Percentiles rank a stretch among this genome's conserved stretches.
phyloP scores from a whole-genome alignment of 2,888 invertebrate species.

The Iphiclides podalirius region DNA sequence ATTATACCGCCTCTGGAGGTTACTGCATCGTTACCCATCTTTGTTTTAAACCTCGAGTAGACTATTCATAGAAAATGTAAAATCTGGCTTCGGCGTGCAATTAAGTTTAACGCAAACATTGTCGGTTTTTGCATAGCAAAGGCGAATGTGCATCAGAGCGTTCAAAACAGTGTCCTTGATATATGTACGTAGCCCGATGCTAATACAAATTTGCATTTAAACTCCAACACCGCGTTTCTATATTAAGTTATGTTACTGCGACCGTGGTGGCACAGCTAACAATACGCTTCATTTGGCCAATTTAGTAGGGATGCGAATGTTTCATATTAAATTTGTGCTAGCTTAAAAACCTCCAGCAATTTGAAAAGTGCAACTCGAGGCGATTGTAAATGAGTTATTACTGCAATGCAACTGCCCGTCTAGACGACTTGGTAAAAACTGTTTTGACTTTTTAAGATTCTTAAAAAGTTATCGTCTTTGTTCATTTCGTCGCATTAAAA shows the following conservation, averaged over 20 bases:
- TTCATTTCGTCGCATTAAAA: no score
- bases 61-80: not conserved
- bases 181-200: slow-evolving; percentile 1
- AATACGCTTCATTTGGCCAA: slow-evolving; percentile 5
- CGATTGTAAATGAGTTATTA: no score
- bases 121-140: slow-evolving; percentile 11
- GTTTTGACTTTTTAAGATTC: no score
- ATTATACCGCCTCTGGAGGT: no score
- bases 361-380: no score
- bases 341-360: no score
- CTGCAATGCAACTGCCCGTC: no score
- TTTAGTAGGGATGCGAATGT: no score
- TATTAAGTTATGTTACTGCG: not conserved
- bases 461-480: no score
- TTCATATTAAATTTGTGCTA: no score
- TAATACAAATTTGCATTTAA: slow-evolving; percentile 12
- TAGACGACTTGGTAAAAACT: no score
- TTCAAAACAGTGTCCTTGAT: not conserved
- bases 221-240: not conserved
- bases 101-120: slow-evolving; percentile 3
- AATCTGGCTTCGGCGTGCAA: not conserved
- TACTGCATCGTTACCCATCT: no score
- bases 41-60: not conserved
- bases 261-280: not conserved
- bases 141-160: slow-evolving; percentile 9